Percentiles rank a stretch among this genome's conserved stretches.
Conservation (phyloP, 1,140 invertebrate genomes). For the Anastrepha ludens region DNA sequence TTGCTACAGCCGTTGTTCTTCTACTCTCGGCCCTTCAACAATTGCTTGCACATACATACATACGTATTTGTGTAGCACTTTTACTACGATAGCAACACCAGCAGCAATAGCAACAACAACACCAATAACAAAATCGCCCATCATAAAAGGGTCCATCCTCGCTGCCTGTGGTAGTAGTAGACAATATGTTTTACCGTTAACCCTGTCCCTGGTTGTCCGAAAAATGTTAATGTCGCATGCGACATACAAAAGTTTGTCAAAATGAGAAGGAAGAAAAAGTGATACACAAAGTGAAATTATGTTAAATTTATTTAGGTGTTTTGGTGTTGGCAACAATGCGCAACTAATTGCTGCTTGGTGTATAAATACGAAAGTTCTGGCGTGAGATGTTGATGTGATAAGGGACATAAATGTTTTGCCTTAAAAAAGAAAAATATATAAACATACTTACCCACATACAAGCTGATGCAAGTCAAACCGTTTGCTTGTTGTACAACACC, state of each 20-base stretch:
- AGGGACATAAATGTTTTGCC: too few species aligned
- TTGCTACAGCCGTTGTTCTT: neutral
- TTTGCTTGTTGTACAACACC: too few species aligned
- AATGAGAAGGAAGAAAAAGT: neutral
- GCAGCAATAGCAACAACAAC: neutral
- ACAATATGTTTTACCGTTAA: slow-evolving; percentile 20
- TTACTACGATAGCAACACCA: slow-evolving; percentile 5
- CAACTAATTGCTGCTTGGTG: neutral
- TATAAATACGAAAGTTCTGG: too few species aligned
- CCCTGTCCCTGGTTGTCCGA: neutral
- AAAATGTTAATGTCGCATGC: neutral
- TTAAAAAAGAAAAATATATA: too few species aligned
- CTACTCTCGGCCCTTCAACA: neutral
- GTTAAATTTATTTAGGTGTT: neutral
- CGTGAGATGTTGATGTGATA: too few species aligned
- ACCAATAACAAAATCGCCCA: neutral
- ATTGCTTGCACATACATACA: neutral
- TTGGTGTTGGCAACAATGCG: neutral
- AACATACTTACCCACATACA: too few species aligned
- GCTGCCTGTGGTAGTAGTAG: neutral
- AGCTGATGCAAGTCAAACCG: too few species aligned
- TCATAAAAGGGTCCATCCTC: neutral
- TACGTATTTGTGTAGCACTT: neutral
- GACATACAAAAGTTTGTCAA: neutral
- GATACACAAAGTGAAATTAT: neutral